Conservation (phyloP, 2,113 vertebrate genomes). For the Leiothrix lutea region DNA sequence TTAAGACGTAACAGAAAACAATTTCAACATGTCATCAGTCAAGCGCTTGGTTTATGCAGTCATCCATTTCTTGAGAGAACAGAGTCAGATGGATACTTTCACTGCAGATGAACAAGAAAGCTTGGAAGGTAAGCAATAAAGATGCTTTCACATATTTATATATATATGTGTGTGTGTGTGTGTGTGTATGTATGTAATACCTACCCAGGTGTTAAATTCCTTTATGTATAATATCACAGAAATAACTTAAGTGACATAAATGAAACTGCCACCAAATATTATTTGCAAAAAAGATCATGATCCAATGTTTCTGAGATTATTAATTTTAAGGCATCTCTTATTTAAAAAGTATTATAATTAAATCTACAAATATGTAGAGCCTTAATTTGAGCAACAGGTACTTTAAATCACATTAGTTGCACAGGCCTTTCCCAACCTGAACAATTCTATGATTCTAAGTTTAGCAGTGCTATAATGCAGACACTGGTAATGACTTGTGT, state of each 20-base stretch:
- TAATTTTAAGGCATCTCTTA: background rate
- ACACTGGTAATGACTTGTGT: background rate
- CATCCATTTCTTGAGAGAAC: conserved; percentile 94
- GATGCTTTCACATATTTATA: background rate
- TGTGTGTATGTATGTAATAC: background rate
- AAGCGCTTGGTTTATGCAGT: conserved; percentile 93
- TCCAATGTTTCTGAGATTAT: background rate
- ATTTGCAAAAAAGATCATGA: background rate
- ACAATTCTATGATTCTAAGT: background rate
- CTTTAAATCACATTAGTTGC: background rate
- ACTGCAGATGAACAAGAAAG: conserved; percentile 97
- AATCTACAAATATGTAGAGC: background rate
- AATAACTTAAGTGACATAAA: background rate
- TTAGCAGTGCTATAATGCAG: background rate
- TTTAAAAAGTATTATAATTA: background rate
- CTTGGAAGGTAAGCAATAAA: conserved; percentile 85
- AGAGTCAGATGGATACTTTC: conserved; percentile 87
- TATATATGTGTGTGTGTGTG: background rate
- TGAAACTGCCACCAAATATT: background rate
- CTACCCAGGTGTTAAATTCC: background rate
- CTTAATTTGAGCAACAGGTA: background rate
- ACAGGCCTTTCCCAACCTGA: background rate
- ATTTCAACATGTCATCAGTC: conserved; percentile 89
- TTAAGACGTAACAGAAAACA: conserved; percentile 42
- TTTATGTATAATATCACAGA: background rate